These are phyloP conservation scores for Piaya cayana DNA, from an alignment of 2,113 vertebrate species.

Conservation along the genomic window DNA sequence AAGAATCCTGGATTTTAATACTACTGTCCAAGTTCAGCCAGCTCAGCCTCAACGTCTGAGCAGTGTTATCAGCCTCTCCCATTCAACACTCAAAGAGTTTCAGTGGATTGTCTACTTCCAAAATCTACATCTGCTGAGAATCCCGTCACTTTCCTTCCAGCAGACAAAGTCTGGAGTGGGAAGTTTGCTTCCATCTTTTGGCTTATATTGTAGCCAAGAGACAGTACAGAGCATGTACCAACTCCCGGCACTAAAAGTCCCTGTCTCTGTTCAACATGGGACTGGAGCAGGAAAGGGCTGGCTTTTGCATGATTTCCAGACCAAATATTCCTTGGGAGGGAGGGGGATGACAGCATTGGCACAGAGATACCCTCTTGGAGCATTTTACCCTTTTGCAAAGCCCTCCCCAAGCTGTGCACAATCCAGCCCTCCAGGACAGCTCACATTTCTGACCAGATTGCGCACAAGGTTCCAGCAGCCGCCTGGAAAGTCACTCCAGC, in stretches of 20 bases:
- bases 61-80: not conserved
- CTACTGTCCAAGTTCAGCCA: not conserved
- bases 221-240: not conserved
- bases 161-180: conserved; percentile 26
- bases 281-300: not conserved
- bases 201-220: not conserved
- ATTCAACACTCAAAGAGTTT: not conserved
- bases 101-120: not conserved
- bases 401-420: not conserved
- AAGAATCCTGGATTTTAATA: not conserved
- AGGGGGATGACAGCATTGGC: not conserved
- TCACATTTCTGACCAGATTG: conserved; percentile 66
- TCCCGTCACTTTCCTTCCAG: not conserved
- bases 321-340: not conserved
- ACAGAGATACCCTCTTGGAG: not conserved
- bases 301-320: conserved; percentile 36
- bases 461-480: conserved; percentile 57
- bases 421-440: conserved; percentile 55
- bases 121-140: not conserved
- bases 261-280: not conserved
- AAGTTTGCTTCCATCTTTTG: conserved; percentile 41
- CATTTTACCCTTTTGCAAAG: conserved; percentile 8
- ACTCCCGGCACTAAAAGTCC: conserved; percentile 16
- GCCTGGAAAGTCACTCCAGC: conserved; percentile 70
- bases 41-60: not conserved